phyloP scores from a whole-genome alignment of 2,888 invertebrate species.

The Drosophila sordidula region DNA sequence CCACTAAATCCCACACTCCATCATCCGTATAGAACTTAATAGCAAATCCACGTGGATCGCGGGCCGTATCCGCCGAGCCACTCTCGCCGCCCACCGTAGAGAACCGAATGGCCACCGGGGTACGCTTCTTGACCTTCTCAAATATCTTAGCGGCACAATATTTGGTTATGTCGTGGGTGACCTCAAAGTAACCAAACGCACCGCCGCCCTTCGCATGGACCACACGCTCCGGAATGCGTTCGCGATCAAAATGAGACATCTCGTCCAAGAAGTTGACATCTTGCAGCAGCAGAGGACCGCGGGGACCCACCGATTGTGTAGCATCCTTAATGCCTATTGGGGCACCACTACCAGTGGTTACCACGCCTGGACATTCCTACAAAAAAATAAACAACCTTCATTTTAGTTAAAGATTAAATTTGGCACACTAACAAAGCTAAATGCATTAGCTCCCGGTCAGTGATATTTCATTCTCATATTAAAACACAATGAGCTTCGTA shows the following conservation, averaged over 20 bases:
- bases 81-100: conserved; percentile 96
- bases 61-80: conserved; percentile 95
- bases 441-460: too few relatives aligned
- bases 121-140: conserved; percentile 91
- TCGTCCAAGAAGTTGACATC: conserved; percentile 93
- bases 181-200: conserved; percentile 94
- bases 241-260: conserved; percentile 94
- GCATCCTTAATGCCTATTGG: conserved; percentile 89
- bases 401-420: not conserved
- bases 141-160: conserved; percentile 93
- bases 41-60: conserved; percentile 97
- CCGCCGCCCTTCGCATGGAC: conserved; percentile 98
- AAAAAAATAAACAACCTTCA: conserved; percentile 13
- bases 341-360: conserved; percentile 93
- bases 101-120: conserved; percentile 92
- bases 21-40: conserved; percentile 97
- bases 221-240: conserved; percentile 97
- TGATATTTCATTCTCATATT: too few relatives aligned
- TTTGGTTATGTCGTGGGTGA: conserved; percentile 93
- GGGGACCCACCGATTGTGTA: conserved; percentile 92
- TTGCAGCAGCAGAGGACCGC: conserved; percentile 94
- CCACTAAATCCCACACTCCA: conserved; percentile 97
- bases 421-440: too few relatives aligned
- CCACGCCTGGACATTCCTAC: conserved; percentile 85
- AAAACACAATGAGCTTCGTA: too few relatives aligned